Percentiles rank a stretch among this genome's conserved stretches.
These are phyloP conservation scores for Cephonodes hylas DNA, from an alignment of 2,888 invertebrate species.

Conservation along the genomic window DNA sequence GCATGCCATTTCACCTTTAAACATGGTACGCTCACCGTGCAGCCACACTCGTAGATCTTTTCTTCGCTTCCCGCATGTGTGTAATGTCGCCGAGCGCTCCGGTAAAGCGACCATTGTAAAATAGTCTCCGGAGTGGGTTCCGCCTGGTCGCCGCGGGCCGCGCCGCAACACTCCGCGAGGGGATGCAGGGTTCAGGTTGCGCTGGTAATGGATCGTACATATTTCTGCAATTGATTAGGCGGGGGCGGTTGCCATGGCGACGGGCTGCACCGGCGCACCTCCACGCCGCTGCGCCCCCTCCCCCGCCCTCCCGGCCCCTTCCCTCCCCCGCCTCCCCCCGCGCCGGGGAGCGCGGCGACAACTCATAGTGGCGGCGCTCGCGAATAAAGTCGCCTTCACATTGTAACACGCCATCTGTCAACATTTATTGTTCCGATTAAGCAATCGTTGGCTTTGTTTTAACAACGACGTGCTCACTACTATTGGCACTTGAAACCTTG, in stretches of 20 bases:
- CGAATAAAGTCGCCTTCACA: conserved; percentile 24
- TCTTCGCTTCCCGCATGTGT: conserved; percentile 51
- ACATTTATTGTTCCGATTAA: conserved; percentile 5
- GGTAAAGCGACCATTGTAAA: conserved; percentile 45
- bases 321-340: conserved; percentile 20
- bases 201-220: conserved; percentile 72
- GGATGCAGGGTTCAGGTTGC: conserved; percentile 32
- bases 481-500: background rate
- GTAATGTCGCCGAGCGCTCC: conserved; percentile 54
- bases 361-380: conserved; percentile 38
- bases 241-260: conserved; percentile 76
- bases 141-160: conserved; percentile 18
- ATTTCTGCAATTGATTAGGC: conserved; percentile 82
- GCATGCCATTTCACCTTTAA: background rate
- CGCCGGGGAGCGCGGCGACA: conserved; percentile 12
- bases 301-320: too few species aligned
- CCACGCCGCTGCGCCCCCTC: too few species aligned
- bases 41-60: conserved; percentile 60
- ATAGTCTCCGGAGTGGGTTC: conserved; percentile 34
- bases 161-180: conserved; percentile 28
- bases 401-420: conserved; percentile 11
- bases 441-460: conserved; percentile 6
- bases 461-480: background rate
- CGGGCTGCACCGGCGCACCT: conserved; percentile 46
- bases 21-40: background rate